Percentiles rank a stretch among this genome's conserved stretches.
Evolutionary conservation across 2,888 invertebrate genomes (phyloP).

Genomic region (Aporophyla nigra): DNA sequence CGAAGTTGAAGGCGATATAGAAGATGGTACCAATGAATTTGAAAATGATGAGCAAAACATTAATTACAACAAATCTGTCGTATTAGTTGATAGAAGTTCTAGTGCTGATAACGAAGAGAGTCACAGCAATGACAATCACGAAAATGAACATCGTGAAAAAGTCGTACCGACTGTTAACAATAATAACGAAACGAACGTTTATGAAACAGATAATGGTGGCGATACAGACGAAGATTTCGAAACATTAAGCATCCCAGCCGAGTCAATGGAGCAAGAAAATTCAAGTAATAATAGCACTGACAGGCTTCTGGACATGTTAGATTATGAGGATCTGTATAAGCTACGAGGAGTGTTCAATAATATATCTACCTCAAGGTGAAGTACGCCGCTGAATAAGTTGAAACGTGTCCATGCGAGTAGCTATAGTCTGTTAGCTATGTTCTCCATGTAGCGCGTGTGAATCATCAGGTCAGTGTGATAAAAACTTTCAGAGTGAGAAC

Average conservation of each 20-base stretch:
- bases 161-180: background rate
- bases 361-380: no score
- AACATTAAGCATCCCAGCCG: constrained; percentile 12
- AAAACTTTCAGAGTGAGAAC: no score
- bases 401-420: no score
- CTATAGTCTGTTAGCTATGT: no score
- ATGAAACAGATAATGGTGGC: background rate
- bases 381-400: no score
- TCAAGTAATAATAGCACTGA: constrained; percentile 10
- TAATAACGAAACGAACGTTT: background rate
- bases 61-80: background rate
- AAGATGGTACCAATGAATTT: background rate
- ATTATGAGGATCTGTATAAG: constrained; percentile 31
- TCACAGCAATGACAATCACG: background rate
- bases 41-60: background rate
- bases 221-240: constrained; percentile 13
- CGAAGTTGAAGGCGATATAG: background rate
- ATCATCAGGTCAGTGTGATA: no score
- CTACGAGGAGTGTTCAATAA: background rate
- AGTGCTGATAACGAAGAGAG: background rate
- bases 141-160: background rate
- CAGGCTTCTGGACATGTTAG: constrained; percentile 26
- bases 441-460: no score
- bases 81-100: background rate
- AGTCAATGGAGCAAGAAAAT: background rate